Base-by-base conservation (phyloP, 92 coral and sea anemone genomes). In the Porites divaricata region DNA sequence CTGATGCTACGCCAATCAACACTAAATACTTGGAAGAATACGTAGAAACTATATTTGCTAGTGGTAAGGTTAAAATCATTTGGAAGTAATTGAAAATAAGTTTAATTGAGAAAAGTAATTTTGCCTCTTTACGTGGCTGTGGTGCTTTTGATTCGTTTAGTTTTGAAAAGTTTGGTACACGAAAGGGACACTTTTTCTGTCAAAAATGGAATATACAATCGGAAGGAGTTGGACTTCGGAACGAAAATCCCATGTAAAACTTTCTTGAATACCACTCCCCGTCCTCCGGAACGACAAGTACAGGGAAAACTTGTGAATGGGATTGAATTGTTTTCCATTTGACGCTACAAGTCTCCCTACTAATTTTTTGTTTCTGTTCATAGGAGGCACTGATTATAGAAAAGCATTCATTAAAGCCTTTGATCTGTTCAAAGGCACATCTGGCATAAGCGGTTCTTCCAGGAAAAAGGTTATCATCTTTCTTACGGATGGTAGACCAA, bases 401-500 rank as follows among this genome's bases (percentile, higher is more conserved):
- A 54, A 54, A 4, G 59, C 59, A 54, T 54, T 54, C 17, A 73
- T 20, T 25, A 74, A 64, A n/a, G 95, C 95, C 12, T 92, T 92
- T 71, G 73, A 89, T 63, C 72, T 92, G 20, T 56, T 92, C 16
- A 76, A 74, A 19, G 85, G 75, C 49, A 56, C 90, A 45, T 35
- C 74, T 54, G 49, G 14, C 22, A 20, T 57, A 79, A 22, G 13
- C 22, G 62, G 28, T 57, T 41, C 88, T 7, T 54, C 50, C 10
- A 81, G 88, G 35, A 68, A 68, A 8, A 88, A 77, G 12, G 91
- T 92, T n/a, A 86, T 92, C 6, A 64, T 92, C 28, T 92, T 92
- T 78, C 70, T 92, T 8, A 92, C 95, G 12, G 93, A 92, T 61
- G 95, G 95, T 1, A 2, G 62, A n/a, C 93, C 95, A 14, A 71